These are phyloP conservation scores for Planiliza haematocheilus DNA, from an alignment of 2,113 vertebrate species.

Conservation along the genomic window DNA sequence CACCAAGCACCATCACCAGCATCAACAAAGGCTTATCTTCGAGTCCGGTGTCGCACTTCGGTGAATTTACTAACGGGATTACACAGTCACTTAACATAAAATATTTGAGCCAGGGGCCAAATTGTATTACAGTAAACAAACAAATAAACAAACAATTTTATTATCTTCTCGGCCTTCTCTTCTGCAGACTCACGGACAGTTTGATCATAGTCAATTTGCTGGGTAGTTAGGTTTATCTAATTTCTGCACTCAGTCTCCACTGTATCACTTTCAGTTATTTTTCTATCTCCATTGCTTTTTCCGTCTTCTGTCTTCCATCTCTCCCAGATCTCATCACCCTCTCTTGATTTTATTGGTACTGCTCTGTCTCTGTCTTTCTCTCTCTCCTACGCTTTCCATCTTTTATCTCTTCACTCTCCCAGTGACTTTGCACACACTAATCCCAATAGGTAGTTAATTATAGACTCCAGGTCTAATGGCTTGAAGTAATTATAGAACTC, in stretches of 20 bases:
- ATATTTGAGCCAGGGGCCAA: background rate
- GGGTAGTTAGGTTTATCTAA: background rate
- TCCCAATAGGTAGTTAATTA: conserved; percentile 79
- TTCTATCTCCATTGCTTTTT: conserved; percentile 1
- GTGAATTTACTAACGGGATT: conserved; percentile 5
- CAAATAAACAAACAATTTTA: background rate
- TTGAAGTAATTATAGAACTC: conserved; percentile 75
- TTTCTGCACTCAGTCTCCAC: background rate
- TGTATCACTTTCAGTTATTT: conserved; percentile 5
- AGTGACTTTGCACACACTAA: conserved; percentile 72
- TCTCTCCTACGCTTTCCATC: conserved; percentile 2
- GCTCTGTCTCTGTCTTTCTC: background rate
- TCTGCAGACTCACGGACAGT: background rate
- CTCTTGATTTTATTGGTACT: background rate
- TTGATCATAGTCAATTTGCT: background rate
- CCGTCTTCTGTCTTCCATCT: conserved; percentile 10
- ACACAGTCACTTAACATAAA: background rate
- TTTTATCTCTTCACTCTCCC: conserved; percentile 31
- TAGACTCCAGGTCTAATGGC: conserved; percentile 75
- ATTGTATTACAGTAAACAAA: background rate
- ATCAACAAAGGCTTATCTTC: background rate
- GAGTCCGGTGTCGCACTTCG: background rate
- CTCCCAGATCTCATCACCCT: background rate
- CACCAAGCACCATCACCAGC: background rate
- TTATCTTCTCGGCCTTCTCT: background rate